Evolutionary conservation across 2,113 vertebrate genomes (phyloP), one percentile per base, ranked within the genome.

Genomic region (Malurus elegans): DNA sequence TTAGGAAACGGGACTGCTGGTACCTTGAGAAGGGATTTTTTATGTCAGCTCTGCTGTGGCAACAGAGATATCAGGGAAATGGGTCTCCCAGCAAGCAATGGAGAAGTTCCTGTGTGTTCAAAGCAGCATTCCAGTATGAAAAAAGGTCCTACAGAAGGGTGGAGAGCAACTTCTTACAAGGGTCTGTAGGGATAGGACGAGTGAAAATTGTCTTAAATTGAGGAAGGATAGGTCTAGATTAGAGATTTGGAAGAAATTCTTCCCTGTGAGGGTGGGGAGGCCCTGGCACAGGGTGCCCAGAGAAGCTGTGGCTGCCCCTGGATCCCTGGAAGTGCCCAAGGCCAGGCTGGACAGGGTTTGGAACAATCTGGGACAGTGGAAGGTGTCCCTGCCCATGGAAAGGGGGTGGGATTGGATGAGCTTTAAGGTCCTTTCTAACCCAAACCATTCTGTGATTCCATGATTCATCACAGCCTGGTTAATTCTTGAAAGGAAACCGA

Each of bases 1-100:
- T 94, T 81, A 76, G 95, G 83, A 96, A 97, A 90, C 31, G 32
- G 53, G 60, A 42, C 86, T 97, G 58, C 54, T 92, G 72, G 69
- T 94, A 71, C 54, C 78, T 51, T 18, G 56, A 51, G 58, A 83
- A 84, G 79, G 17, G 40, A 44, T 5, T 26, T 90, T 34, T 28
- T 87, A 61, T 47, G 25, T 86, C 45, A 31, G 15, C 82, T 84
- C 48, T 18, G 11, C 25, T 75, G 18, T 6, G 50, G 18, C 1
- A 14, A 10, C 10, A 54, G 45, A 32, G 34, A 32, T 31, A 40
- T n/a, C 25, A 14, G 40, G 12, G 47, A 34, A 38, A 50, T 14
- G 12, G n/a, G 34, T 62, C 73, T 84, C 36, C 12, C 3, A 18
- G 47, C 4, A 19, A 85, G 12, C 29, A 47, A 48, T 4, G 38